Base-by-base conservation (phyloP, 2,888 invertebrate species). In the Timandra comae region DNA sequence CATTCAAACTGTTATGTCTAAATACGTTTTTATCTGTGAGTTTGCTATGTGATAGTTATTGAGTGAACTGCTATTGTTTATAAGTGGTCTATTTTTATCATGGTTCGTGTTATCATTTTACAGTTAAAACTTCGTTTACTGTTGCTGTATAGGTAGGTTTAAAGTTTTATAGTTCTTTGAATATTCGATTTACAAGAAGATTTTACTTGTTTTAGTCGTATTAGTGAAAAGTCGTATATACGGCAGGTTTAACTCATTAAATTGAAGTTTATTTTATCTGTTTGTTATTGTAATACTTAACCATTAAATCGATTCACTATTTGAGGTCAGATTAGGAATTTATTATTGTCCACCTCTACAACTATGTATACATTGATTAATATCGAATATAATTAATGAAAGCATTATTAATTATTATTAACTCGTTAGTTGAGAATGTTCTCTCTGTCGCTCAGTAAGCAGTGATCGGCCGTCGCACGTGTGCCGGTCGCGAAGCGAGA, bases 1-100 rank as follows among this genome's bases (percentile, higher is more conserved):
- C n/a, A n/a, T n/a, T n/a, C n/a, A n/a, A n/a, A n/a, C n/a, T 71
- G 67, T 72, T 73, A 62, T 72, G 70, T 72, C 70, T 72, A 73
- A 74, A 69, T 73, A 69, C 58, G 45, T 55, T 49, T 49, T 69
- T 74, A 74, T 75, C 75, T 54, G 50, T 44, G 49, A 69, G 66
- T 74, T 73, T 72, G 71, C 73, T 72, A 67, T 55, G 62, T 72
- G 57, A 56, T 57, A 49, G n/a, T 57, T 56, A 56, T 56, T 54
- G 56, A 54, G 50, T 61, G 51, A 54, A 62, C 56, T 59, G 56
- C 66, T 59, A 73, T 76, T 82, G 77, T 84, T 84, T 80, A 82
- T 74, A 78, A 75, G 72, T 55, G 65, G 65, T 69, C 71, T 58
- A 67, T 78, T 81, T 80, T 80, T 78, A 53, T 46, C 55, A 51